Evolutionary conservation across 2,888 invertebrate genomes (phyloP), one percentile per base, ranked within the genome.

Genomic region (Euplagia quadripunctaria): DNA sequence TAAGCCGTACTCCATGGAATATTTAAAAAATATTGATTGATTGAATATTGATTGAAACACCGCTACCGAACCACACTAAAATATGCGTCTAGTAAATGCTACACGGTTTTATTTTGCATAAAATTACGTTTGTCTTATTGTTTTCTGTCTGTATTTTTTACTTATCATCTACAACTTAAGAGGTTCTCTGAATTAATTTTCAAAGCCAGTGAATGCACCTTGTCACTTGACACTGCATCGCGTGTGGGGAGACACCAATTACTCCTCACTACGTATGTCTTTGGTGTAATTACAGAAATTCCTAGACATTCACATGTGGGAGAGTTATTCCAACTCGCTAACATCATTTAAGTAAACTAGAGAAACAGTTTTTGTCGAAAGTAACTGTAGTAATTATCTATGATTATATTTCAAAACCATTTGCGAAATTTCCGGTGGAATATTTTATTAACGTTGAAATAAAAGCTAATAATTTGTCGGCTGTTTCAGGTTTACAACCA

Each of bases 261-360:
- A 88, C 83, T 84, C 77, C 77, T 82, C 76, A 77, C 73, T 72
- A 80, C 77, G 81, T 86, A 86, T 84, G 85, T 86, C 86, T 84
- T 82, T 80, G 12, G 80, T 76, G 91, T 89, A 92, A 92, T 93
- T 91, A 92, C 87, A 90, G 86, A 85, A 84, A 93, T 92, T 90
- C 89, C 89, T 91, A 89, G 88, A 80, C 85, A 83, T 82, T 87
- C 83, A 85, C 86, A 86, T 91, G 92, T 93, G 93, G 91, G 93
- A 93, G 91, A 91, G 87, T 90, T 91, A 92, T 92, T 91, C 86
- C 83, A 84, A 84, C 85, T 83, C 80, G 78, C 85, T 82, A 85
- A 86, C 86, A 85, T 88, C 86, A 87, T 85, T 85, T 82, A 86
- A 82, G 80, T 86, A 85, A 87, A 83, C 82, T 76, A 69, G 64